Evolutionary conservation across 1,140 invertebrate genomes (phyloP).

Genomic region (Pseudomyrmex gracilis): DNA sequence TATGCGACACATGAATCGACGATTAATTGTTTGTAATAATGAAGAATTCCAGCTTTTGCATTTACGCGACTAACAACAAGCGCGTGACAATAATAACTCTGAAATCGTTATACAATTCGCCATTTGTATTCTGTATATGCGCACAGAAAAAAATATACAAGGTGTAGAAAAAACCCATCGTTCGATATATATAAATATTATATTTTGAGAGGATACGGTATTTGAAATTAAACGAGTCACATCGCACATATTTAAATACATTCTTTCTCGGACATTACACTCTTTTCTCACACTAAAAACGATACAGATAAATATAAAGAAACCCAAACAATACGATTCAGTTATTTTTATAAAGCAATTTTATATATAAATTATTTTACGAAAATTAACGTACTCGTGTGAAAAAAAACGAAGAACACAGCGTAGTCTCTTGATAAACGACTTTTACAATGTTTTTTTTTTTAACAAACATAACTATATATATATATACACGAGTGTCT

Average conservation of each 20-base stretch:
- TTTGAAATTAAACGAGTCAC: not conserved
- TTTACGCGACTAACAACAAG: slow-evolving; percentile 40
- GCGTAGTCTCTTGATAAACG: not conserved
- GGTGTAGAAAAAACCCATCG: not conserved
- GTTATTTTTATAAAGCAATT: not conserved
- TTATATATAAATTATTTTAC: too few species aligned
- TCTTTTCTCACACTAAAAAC: too few species aligned
- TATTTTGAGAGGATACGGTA: not conserved
- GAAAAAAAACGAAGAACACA: not conserved
- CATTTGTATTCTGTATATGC: slow-evolving; percentile 29
- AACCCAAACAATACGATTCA: too few species aligned
- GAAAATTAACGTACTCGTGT: not conserved
- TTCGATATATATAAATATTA: not conserved
- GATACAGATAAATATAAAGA: too few species aligned
- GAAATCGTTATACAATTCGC: slow-evolving; percentile 59
- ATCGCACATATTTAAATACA: not conserved
- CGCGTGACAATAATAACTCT: slow-evolving; percentile 63
- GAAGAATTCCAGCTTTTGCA: slow-evolving; percentile 22
- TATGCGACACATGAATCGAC: not conserved
- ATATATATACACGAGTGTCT: not conserved
- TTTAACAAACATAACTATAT: not conserved
- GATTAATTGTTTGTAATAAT: not conserved
- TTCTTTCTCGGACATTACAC: not conserved
- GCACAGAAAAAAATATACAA: slow-evolving; percentile 38
- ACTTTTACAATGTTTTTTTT: not conserved